Conservation (phyloP, 2,113 vertebrate species). For the Varanus salvator region DNA sequence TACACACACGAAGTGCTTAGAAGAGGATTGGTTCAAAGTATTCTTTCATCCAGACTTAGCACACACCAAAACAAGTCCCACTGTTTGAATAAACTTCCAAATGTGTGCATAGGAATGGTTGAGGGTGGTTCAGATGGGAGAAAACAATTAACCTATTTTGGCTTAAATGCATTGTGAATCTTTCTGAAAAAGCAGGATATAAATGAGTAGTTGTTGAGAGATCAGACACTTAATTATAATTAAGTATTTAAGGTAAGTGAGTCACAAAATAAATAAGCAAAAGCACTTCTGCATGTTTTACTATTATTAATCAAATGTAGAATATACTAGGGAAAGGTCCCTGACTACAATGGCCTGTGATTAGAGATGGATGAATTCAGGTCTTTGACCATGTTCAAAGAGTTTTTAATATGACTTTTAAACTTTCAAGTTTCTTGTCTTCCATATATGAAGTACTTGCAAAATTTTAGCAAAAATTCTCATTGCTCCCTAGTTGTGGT, state of each 20-base stretch:
- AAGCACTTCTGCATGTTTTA: background rate
- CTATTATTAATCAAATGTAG: background rate
- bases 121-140: background rate
- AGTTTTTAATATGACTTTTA: too few relatives aligned
- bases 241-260: background rate
- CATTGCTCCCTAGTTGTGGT: too few relatives aligned
- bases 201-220: background rate
- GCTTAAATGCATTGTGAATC: background rate
- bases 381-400: too few relatives aligned
- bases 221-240: background rate
- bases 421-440: too few relatives aligned
- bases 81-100: conserved; percentile 5
- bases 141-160: too few relatives aligned
- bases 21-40: background rate
- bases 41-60: background rate
- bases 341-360: background rate
- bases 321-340: background rate
- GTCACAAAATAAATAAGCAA: background rate
- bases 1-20: background rate
- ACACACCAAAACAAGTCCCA: background rate
- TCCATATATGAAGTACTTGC: too few relatives aligned
- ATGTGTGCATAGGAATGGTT: background rate
- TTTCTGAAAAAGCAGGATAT: background rate
- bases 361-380: background rate
- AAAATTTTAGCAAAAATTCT: too few relatives aligned